phyloP scores from a whole-genome alignment of 2,888 invertebrate genomes.

The Acanthococcus lagerstroemiae region DNA sequence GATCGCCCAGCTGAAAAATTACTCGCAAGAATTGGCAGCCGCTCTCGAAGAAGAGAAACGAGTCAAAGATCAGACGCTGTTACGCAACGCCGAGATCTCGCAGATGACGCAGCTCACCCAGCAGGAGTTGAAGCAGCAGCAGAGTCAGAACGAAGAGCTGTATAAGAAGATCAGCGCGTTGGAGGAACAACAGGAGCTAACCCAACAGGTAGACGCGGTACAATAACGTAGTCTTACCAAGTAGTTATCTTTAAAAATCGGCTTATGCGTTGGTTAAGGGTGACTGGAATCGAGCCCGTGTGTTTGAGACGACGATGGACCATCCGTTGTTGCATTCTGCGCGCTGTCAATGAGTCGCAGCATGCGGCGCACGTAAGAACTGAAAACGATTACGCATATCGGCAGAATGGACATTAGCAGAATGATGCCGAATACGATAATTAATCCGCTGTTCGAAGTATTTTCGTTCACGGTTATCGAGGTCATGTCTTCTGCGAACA shows the following conservation, averaged over 20 bases:
- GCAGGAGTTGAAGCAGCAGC: conserved; percentile 60
- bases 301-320: too few species aligned
- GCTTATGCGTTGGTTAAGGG: too few species aligned
- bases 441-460: background rate
- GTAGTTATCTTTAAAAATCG: too few species aligned
- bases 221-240: too few species aligned
- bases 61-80: conserved; percentile 62
- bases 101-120: conserved; percentile 67
- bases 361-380: background rate
- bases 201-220: conserved; percentile 46
- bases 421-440: background rate
- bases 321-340: too few species aligned
- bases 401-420: background rate
- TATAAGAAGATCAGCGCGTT: conserved; percentile 48
- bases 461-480: background rate
- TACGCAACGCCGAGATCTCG: conserved; percentile 72
- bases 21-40: conserved; percentile 39
- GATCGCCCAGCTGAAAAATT: conserved; percentile 2
- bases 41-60: conserved; percentile 48
- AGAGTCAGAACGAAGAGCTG: conserved; percentile 53
- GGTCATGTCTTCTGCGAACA: background rate
- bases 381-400: background rate
- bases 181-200: conserved; percentile 44
- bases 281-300: too few species aligned
- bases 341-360: background rate